Evolutionary conservation across 1,140 invertebrate genomes (phyloP), one percentile per base, ranked within the genome.

Genomic region (Lepidurus packardi): DNA sequence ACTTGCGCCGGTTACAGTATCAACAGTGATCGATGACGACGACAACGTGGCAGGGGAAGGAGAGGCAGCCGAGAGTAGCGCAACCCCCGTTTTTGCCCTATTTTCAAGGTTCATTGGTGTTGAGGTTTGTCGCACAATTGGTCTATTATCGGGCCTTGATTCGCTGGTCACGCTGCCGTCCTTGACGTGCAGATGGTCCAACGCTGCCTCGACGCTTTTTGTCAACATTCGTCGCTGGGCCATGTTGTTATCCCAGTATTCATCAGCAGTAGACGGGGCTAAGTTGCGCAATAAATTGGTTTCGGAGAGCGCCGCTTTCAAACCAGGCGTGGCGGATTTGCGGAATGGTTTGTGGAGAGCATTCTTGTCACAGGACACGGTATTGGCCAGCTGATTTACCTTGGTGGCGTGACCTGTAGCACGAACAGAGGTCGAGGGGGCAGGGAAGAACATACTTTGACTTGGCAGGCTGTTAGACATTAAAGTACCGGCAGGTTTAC

Each of bases 21-120:
- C 34, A 34, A 34, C 2, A 34, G 34, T 34, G 34, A 34, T 34
- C 34, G 34, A 34, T 4, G 34, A 34, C 34, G 34, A 34, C 34
- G 34, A 34, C 34, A 34, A 34, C 34, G 34, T 34, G 34, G 34
- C 34, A 34, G 34, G 34, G 34, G 34, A 34, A 34, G 34, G 34
- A 34, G 34, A 34, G 34, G 34, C 3, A 34, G 34, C 34, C 34
- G 34, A 1, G 21, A 65, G 21, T 65, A 16, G 53, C 21, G 53
- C 53, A 21, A 21, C 53, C 53, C 53, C 53, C 53, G 21, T 65
- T 65, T 65, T 9, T 13, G 13, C 53, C 16, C 53, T n/a, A 13
- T 65, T 65, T 65, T 65, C 53, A 65, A 21, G 53, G 53, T 65
- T 65, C 53, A 65, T 65, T 65, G 53, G 53, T 21, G 53, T 21